Percentiles rank a stretch among this genome's conserved stretches.
These are phyloP conservation scores for Clusia tigrina DNA, from an alignment of 2,888 invertebrate genomes.

Conservation along the genomic window DNA sequence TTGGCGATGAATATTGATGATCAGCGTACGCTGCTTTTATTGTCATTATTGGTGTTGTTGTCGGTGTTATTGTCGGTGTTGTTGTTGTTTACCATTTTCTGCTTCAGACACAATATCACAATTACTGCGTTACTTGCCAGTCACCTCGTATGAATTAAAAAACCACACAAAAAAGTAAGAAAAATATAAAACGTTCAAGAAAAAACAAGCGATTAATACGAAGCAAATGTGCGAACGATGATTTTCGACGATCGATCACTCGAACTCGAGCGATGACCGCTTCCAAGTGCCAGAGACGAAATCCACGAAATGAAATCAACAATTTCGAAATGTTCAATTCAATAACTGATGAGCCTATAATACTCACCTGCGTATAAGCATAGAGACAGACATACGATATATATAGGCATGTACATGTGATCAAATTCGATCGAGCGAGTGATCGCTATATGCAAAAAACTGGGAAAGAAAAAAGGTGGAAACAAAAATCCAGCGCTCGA, in stretches of 20 bases:
- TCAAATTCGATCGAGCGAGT: neutral
- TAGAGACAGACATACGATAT: too few relatives aligned
- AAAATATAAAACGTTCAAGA: neutral
- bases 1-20: conserved; percentile 1
- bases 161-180: neutral
- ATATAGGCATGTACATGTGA: conserved; percentile 5
- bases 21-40: too few relatives aligned
- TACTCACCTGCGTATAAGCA: too few relatives aligned
- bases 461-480: neutral
- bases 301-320: neutral
- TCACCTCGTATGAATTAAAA: neutral
- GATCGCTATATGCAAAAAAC: neutral
- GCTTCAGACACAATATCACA: conserved; percentile 1
- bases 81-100: neutral
- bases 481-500: neutral
- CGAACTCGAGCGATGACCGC: conserved; percentile 1
- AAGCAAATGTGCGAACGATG: neutral
- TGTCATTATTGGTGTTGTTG: too few relatives aligned
- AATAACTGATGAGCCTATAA: conserved; percentile 4
- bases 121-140: too few relatives aligned
- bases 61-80: too few relatives aligned
- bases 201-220: neutral
- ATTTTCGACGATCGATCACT: neutral
- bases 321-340: conserved; percentile 6
- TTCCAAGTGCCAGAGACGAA: conserved; percentile 2